Percentiles rank a stretch among this genome's conserved stretches.
Conservation (phyloP, 2,797 vertebrate genomes). For the Steatocranus sp. region DNA sequence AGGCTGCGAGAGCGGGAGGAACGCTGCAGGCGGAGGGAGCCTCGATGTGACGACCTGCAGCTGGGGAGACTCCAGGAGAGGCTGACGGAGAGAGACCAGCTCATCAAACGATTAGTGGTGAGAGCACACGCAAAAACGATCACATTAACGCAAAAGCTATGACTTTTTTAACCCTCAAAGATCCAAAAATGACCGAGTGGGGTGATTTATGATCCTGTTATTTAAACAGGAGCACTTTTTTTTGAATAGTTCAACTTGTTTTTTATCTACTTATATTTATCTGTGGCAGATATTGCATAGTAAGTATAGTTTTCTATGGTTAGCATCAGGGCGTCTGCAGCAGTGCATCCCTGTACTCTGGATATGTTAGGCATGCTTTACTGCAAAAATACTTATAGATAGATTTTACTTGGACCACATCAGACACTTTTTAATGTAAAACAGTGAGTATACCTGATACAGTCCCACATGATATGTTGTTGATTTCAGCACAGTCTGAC, state of each 20-base stretch:
- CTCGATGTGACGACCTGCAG: constrained; percentile 83
- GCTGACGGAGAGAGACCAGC: constrained; percentile 85
- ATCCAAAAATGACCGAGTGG: background rate
- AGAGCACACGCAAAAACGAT: constrained; percentile 40
- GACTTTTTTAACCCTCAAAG: background rate
- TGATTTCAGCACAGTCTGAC: background rate
- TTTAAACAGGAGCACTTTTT: background rate
- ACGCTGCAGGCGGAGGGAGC: constrained; percentile 78
- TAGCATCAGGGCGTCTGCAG: background rate
- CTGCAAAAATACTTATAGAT: background rate
- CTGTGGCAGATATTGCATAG: background rate
- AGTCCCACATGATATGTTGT: background rate
- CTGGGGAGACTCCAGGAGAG: constrained; percentile 85
- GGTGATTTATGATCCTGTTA: background rate
- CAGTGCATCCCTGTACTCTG: background rate
- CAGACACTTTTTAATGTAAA: background rate
- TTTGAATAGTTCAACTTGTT: background rate
- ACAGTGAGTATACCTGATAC: background rate
- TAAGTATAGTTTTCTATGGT: background rate
- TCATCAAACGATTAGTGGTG: constrained; percentile 88
- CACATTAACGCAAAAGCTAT: background rate
- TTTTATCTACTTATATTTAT: background rate
- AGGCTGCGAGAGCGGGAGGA: constrained; percentile 88
- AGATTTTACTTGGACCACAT: background rate
- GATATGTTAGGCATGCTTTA: background rate